phyloP scores from a whole-genome alignment of 2,113 vertebrate genomes.

The Chaetodon auriga region DNA sequence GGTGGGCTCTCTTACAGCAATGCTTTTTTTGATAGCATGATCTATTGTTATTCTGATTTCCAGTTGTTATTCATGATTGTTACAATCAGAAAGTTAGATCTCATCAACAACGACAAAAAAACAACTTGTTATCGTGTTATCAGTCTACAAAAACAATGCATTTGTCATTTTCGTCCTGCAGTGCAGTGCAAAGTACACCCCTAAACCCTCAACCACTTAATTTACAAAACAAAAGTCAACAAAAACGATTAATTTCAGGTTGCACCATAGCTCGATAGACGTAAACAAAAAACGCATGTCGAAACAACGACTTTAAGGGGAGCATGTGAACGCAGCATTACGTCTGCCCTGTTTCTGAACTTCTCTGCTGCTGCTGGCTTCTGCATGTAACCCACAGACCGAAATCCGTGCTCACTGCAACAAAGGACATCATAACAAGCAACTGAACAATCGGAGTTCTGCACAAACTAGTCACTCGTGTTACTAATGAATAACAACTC shows the following conservation, averaged over 20 bases:
- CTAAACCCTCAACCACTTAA: background rate
- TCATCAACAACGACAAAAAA: background rate
- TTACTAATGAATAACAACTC: background rate
- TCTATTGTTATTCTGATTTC: background rate
- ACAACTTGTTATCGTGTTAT: background rate
- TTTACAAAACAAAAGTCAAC: background rate
- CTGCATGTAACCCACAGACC: slow-evolving; percentile 50
- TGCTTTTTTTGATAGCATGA: too few relatives aligned
- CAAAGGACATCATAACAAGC: slow-evolving; percentile 8
- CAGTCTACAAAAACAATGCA: background rate
- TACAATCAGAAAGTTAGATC: background rate
- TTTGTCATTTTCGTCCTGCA: background rate
- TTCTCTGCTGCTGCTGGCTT: background rate
- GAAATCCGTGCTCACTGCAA: background rate
- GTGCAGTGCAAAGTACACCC: background rate
- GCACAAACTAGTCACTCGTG: background rate
- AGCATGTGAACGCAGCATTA: slow-evolving; percentile 54
- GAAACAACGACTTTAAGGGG: background rate
- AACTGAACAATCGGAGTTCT: background rate
- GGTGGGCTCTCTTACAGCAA: too few relatives aligned
- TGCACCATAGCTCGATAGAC: background rate
- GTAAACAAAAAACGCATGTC: background rate
- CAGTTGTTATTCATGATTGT: background rate
- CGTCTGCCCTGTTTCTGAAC: slow-evolving; percentile 79
- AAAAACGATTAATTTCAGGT: background rate